Percentiles rank a stretch among this genome's conserved stretches.
Conservation (phyloP, 2,888 invertebrate species). For the Tetragnatha montana region DNA sequence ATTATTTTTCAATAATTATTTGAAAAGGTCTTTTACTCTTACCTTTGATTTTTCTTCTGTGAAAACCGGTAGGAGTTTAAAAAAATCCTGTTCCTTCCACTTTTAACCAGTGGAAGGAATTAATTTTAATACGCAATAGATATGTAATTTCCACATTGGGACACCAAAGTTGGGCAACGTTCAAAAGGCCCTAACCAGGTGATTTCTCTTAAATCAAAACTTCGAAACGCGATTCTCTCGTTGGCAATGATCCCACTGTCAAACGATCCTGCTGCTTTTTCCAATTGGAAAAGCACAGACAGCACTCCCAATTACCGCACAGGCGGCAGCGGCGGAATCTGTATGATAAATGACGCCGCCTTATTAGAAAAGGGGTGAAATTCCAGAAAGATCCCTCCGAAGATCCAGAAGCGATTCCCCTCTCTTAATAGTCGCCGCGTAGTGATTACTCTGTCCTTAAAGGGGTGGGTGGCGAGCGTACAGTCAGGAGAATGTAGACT, state of each 20-base stretch:
- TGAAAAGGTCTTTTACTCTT: too few relatives aligned
- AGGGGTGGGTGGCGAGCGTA: slow-evolving; percentile 1
- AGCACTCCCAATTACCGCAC: slow-evolving; percentile 58
- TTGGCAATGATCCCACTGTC: too few relatives aligned
- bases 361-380: slow-evolving; percentile 67
- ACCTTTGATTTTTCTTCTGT: too few relatives aligned
- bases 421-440: slow-evolving; percentile 50
- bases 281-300: slow-evolving; percentile 3
- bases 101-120: too few relatives aligned
- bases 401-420: slow-evolving; percentile 43
- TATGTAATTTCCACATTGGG: too few relatives aligned
- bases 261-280: not conserved
- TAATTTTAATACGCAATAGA: too few relatives aligned
- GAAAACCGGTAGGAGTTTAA: too few relatives aligned
- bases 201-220: too few relatives aligned
- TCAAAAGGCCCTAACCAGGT: too few relatives aligned
- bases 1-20: too few relatives aligned
- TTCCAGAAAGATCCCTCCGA: slow-evolving; percentile 51
- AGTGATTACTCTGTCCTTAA: slow-evolving; percentile 61
- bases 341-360: slow-evolving; percentile 59
- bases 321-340: slow-evolving; percentile 57
- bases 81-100: too few relatives aligned
- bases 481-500: not conserved
- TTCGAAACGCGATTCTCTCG: not conserved
- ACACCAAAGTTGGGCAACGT: too few relatives aligned